Evolutionary conservation across 1,140 invertebrate species (phyloP), one percentile per base, ranked within the genome.

Genomic region (Stegodyphus dumicola): DNA sequence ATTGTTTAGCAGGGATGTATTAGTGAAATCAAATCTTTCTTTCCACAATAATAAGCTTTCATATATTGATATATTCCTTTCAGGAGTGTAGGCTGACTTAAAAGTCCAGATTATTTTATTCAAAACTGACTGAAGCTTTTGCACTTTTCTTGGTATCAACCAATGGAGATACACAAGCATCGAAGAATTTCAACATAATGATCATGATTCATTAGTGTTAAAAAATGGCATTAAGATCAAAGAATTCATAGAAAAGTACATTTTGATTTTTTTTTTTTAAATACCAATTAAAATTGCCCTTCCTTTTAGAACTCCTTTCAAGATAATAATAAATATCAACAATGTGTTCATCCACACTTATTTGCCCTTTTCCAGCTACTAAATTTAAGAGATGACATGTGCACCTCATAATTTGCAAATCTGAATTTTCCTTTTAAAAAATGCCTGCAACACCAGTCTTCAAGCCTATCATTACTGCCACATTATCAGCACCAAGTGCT

Each of bases 31-130:
- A 52, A 74, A 13, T 70, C 54, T 64, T 48, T 52, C 54, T 53
- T 75, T 83, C 79, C 56, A 66, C 70, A 66, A 49, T 51, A 53
- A 54, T 53, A 74, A 33, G 52, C 53, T 64, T 66, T 75, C 56
- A 56, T 83, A 52, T 9, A 79, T 70, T 33, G 18, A 69, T 69
- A 70, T 70, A 49, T 70, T 69, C 17, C 13, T 69, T 54, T 70
- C 77, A 79, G 52, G 65, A 6, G 49, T 77, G 48, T 66, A 77
- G 51, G 49, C 48, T 9, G 56, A 60, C 56, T 60, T 1, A 15
- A 60, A 60, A 60, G 1, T 60, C 15, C 5, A 9, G 15, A 2
- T 60, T 60, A 60, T 60, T 10, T 15, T 60, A 1, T 60, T 60
- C 15, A 60, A 5, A 60, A 60, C 56, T 60, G 56, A 9, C 15